Conservation (phyloP, 2,797 vertebrate species). For the Falco peregrinus region DNA sequence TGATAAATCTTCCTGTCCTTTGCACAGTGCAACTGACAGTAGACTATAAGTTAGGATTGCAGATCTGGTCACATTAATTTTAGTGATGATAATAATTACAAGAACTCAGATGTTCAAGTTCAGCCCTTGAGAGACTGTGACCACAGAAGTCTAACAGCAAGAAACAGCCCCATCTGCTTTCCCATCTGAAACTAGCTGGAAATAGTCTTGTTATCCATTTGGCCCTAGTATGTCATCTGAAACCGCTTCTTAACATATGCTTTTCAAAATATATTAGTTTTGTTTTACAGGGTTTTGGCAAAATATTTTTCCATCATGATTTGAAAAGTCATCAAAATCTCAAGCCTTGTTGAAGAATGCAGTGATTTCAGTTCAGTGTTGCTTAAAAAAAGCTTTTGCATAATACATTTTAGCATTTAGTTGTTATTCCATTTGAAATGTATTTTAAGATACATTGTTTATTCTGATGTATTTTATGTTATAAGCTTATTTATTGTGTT, state of each 20-base stretch:
- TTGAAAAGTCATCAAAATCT: background rate
- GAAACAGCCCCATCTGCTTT: conserved; percentile 53
- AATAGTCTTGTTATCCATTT: conserved; percentile 48
- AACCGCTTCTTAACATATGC: conserved; percentile 19
- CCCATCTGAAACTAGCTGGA: conserved; percentile 58
- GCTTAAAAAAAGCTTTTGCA: background rate
- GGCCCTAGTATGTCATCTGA: conserved; percentile 35
- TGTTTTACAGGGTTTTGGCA: background rate
- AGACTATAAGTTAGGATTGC: too few relatives aligned
- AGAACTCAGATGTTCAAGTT: conserved; percentile 16
- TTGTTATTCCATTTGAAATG: background rate
- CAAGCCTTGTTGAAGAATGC: background rate
- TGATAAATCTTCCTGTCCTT: background rate
- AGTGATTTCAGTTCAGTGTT: background rate
- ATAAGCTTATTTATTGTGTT: background rate
- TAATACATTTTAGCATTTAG: background rate
- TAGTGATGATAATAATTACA: background rate
- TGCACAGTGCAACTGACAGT: background rate
- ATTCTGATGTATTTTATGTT: conserved; percentile 26
- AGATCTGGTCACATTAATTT: background rate
- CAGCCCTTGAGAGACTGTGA: conserved; percentile 31
- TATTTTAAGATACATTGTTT: conserved; percentile 2
- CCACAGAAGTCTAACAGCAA: conserved; percentile 34
- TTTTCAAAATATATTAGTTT: conserved; percentile 39
- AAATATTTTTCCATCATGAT: background rate